These are phyloP conservation scores for Elgaria multicarinata DNA, from an alignment of 2,113 vertebrate genomes.

Conservation along the genomic window DNA sequence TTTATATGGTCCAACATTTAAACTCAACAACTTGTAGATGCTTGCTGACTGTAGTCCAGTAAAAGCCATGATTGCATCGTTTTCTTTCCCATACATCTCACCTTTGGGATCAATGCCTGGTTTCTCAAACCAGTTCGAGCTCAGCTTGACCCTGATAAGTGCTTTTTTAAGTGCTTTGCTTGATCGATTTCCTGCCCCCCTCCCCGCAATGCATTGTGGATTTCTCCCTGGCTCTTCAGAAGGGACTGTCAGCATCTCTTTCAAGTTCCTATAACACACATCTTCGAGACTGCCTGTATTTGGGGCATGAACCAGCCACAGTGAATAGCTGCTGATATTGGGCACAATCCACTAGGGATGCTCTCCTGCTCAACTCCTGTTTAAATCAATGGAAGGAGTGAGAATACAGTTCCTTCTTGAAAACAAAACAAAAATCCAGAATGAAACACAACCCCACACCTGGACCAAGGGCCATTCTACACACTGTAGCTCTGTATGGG, in stretches of 20 bases:
- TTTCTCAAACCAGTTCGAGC: background rate
- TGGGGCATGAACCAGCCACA: conserved; percentile 19
- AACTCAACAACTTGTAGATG: background rate
- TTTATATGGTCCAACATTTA: background rate
- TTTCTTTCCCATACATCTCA: background rate
- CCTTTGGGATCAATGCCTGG: background rate
- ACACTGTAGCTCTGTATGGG: too few relatives aligned
- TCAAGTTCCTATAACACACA: background rate
- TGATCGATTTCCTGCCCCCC: background rate
- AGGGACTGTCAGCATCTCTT: conserved; percentile 35
- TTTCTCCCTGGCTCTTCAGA: background rate
- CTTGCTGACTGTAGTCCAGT: background rate
- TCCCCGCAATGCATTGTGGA: background rate
- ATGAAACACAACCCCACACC: too few relatives aligned
- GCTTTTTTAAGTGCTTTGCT: conserved; percentile 8
- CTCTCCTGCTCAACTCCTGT: background rate
- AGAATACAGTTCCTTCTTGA: background rate
- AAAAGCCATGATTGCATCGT: background rate
- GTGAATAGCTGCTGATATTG: background rate
- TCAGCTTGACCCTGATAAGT: conserved; percentile 2
- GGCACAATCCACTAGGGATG: background rate
- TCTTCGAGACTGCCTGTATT: conserved; percentile 4
- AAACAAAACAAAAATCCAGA: background rate
- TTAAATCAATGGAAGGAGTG: background rate
- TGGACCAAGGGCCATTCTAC: background rate